Base-by-base conservation (phyloP, 2,797 vertebrate species). In the Rhyacichthys aspro region DNA sequence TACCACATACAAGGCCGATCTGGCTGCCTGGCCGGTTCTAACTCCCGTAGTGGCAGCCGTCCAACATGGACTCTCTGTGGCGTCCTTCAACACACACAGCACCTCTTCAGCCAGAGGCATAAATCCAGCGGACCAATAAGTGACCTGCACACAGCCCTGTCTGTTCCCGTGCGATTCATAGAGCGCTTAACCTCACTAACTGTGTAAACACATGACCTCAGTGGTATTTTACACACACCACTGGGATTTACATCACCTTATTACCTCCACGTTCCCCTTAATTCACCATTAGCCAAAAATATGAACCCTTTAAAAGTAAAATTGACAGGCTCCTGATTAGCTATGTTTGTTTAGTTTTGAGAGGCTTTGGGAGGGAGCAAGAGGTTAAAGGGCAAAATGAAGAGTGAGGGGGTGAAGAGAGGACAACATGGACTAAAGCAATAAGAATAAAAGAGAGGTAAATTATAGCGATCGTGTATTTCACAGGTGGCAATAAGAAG, bases 131-230 rank as follows among this genome's bases (percentile, higher is more conserved):
- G 67, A 65, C 76, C 78, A 67, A 68, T 66, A 55, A 58, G 43
- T 81, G 79, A 82, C 84, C 70, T 6, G 28, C 65, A 78, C 65
- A 71, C 67, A 57, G 59, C 60, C 79, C 76, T 54, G 58, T 60
- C 63, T 72, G 76, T 72, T 55, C 72, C 70, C 23, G 16, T 70
- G 67, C 70, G 17, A 82, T 69, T 73, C 81, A 72, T 49, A 63
- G 69, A 74, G 73, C 8, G 23, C 79, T 87, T 87, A 84, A 87
- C 83, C 84, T 81, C 43, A 59, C 78, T 81, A 70, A 82, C 84
- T 76, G 83, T 87, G 88, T 79, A 87, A 91, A 89, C 77, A 86
- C 74, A 90, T 89, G 88, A 91, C 78, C 83, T 89, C 67, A 65
- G 43, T 52, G 67, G 72, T 74, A 84, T 83, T 89, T 85, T 89